phyloP scores from a whole-genome alignment of 2,113 vertebrate genomes.

The Carollia perspicillata region DNA sequence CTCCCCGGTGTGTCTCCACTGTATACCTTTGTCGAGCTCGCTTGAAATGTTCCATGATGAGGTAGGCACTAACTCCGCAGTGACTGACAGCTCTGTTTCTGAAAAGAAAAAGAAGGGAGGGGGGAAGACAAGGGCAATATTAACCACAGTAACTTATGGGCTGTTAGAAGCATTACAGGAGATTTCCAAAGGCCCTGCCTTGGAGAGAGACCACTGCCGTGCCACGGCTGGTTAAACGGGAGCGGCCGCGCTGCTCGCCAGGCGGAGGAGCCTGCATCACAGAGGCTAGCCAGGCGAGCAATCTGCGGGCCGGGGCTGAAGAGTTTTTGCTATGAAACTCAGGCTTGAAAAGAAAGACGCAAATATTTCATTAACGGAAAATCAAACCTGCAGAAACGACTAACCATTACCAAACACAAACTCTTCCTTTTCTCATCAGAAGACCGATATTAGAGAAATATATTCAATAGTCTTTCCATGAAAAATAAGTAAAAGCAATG shows the following conservation, averaged over 20 bases:
- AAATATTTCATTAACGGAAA: background rate
- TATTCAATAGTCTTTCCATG: background rate
- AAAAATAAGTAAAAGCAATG: background rate
- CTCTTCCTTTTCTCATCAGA: background rate
- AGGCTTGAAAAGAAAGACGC: slow-evolving; percentile 1
- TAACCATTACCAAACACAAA: background rate
- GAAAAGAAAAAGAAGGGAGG: slow-evolving; percentile 72
- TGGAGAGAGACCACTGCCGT: background rate
- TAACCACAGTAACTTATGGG: slow-evolving; percentile 19
- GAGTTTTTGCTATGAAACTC: background rate
- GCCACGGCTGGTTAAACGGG: background rate
- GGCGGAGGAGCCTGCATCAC: background rate
- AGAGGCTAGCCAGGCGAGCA: background rate
- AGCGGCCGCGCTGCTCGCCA: background rate
- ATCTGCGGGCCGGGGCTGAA: background rate
- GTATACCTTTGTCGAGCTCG: slow-evolving; percentile 84
- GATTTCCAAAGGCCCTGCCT: background rate
- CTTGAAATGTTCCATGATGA: slow-evolving; percentile 92
- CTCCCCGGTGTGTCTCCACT: background rate
- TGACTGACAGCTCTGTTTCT: slow-evolving; percentile 88
- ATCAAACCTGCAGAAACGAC: background rate
- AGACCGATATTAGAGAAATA: background rate
- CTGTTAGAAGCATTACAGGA: background rate
- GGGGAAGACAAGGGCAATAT: slow-evolving; percentile 45
- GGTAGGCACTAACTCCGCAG: slow-evolving; percentile 87